Evolutionary conservation across 2,888 invertebrate genomes (phyloP), one percentile per base, ranked within the genome.

Genomic region (Pomacea canaliculata): DNA sequence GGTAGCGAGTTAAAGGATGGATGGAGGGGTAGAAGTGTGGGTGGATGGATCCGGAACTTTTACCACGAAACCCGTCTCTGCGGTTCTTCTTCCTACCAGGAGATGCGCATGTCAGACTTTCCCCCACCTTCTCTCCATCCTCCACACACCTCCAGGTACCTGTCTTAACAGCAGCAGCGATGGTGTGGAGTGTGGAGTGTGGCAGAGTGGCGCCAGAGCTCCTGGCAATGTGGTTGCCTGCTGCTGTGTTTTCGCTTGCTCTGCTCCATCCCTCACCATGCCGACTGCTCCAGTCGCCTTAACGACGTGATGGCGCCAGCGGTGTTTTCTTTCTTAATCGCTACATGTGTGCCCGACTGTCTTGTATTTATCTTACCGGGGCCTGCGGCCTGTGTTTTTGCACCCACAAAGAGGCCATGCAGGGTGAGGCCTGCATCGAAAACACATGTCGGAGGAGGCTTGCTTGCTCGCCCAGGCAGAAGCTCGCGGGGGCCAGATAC

Each of bases 271-370:
- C 78, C 60, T 78, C 79, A 77, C 37, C 79, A 71, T 68, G 74
- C 80, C 78, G 78, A 79, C 81, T 79, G 80, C 76, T 80, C 77
- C 74, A 76, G 79, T 72, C 77, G 69, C 76, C 71, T 75, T 82
- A 85, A 83, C 81, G 82, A 80, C 78, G 76, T 74, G 49, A 73
- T 83, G 85, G 85, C 85, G 84, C 84, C 85, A 83, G 76, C 75
- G 62, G 72, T 85, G 84, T 85, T 85, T 84, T 85, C 82, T 78
- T 83, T 84, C 82, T 80, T 84, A 83, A 84, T 84, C 83, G 82
- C 78, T 81, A 81, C 83, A 83, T 83, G 82, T 83, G 84, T 83
- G 85, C 80, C 68, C 19, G 75, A 63, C 77, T 79, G 82, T 78
- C 77, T 78, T 79, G 72, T 80, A 79, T 83, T 81, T 80, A 79